A percentile compares a stretch with the other conserved stretches of the same genome.
Conservation (phyloP, 2,113 vertebrate genomes). For the Sciurus niger region DNA sequence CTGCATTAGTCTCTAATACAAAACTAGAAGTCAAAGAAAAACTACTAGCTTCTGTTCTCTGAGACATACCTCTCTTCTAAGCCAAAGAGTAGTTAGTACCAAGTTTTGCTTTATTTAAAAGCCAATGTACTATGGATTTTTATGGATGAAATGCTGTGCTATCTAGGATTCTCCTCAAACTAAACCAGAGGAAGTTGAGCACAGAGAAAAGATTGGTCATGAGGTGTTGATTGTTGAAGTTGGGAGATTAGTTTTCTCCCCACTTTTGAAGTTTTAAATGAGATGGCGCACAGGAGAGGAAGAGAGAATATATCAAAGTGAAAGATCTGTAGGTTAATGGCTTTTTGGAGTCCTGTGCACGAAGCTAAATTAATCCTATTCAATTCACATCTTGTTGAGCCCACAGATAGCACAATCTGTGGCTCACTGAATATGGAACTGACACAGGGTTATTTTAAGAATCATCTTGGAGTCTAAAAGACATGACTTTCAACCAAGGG, state of each 20-base stretch:
- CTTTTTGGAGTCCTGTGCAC: not conserved
- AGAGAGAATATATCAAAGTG: not conserved
- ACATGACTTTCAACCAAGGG: constrained; percentile 54
- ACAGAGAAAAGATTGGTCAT: not conserved
- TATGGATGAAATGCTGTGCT: constrained; percentile 9
- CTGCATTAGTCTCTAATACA: constrained; percentile 32
- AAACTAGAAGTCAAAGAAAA: constrained; percentile 46
- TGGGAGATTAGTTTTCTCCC: not conserved
- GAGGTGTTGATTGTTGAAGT: not conserved
- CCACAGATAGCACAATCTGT: not conserved
- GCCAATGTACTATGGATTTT: not conserved
- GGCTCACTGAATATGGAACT: not conserved
- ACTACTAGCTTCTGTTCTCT: not conserved
- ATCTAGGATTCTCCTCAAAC: not conserved
- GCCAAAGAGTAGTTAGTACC: not conserved
- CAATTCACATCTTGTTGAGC: not conserved
- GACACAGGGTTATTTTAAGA: constrained; percentile 41
- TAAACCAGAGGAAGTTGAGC: not conserved
- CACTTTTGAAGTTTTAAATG: not conserved
- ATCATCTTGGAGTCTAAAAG: constrained; percentile 26
- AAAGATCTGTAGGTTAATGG: not conserved
- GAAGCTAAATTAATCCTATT: constrained; percentile 15
- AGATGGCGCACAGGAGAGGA: not conserved
- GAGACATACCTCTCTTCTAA: constrained; percentile 8
- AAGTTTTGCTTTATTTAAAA: constrained; percentile 49